Base-by-base conservation (phyloP, 1,140 invertebrate species). In the Drosophila rhopaloa region DNA sequence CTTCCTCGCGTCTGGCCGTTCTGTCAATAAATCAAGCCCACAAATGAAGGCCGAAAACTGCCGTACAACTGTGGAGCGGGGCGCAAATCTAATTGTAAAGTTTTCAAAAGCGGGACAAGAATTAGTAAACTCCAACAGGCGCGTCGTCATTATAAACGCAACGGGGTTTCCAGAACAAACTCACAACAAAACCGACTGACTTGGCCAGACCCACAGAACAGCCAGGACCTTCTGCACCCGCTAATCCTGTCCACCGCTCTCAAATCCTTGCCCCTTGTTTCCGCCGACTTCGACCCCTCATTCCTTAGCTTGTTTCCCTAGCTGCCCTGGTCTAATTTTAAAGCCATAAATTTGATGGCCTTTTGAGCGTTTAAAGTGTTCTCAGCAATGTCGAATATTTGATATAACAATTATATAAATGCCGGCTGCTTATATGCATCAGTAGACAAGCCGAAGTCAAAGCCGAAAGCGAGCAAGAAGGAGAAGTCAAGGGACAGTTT, bases 331-430 rank as follows among this genome's bases (percentile, higher is more conserved):
- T 53, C 73, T 77, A 83, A 88, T 88, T 89, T 89, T 88, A 88
- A 88, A 89, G 68, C 61, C 84, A 80, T 88, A 75, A 83, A 88
- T 75, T 89, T 78, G 70, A 89, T 89, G 70, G 77, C 61, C 62
- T 70, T 78, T 75, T 61, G 76, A 80, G 76, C 65, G 62, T 57
- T 89, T 89, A 89, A 84, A 89, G 85, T 80, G 71, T 81, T 60
- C 55, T 59, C 54, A 32, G 59, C 48, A 74, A 66, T 72, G 58
- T 68, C 76, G 68, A 78, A 88, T 84, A 80, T 88, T 89, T 89
- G 84, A 73, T 80, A 89, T 89, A 89, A 84, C 83, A 88, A 88
- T 86, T 86, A 86, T 76, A 79, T 88, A 83, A 79, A 88, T 71
- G 71, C 59, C 50, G 67, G 43, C 67, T 78, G 75, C 71, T 81